Evolutionary conservation across 2,113 vertebrate genomes (phyloP), one percentile per base, ranked within the genome.

Genomic region (Eolophus roseicapilla): DNA sequence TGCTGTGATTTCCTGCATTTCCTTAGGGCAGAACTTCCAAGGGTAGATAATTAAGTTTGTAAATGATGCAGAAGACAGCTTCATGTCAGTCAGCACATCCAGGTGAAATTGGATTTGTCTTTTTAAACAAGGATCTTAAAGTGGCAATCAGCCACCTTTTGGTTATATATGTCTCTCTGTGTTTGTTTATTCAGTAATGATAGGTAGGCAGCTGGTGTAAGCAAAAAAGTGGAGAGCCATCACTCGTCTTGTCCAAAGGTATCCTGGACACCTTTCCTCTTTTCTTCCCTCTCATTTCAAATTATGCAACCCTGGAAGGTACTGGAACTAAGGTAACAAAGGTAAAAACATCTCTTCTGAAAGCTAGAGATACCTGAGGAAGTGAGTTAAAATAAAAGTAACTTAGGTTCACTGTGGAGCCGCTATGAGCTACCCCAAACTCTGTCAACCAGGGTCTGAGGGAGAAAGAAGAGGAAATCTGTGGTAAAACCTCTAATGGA

Each of bases 41-140:
- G 47, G 65, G 4, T n/a, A 71, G 25, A 44, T 86, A 89, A 84
- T 97, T 86, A 87, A 88, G 52, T 86, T 63, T 82, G 11, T n/a
- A 93, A 93, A 92, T 49, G 14, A 78, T 96, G 89, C 50, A 64
- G 85, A 90, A 95, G 41, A 31, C 37, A 82, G 27, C 23, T 92
- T 93, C 35, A 63, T 39, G 23, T 86, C 89, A 95, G 39, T 95
- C 57, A 92, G 12, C 14, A 31, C 43, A 44, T 73, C n/a, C 59
- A 81, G 67, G 39, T 74, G 78, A 53, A 86, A 82, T 57, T 74
- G 18, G 13, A 77, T 84, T 88, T 82, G 33, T 94, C 49, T 88
- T 62, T 91, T 65, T 94, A 82, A 94, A 90, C 50, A 93, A 31
- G 16, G 5, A 62, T 13, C 28, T 96, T 89, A 80, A 85, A 95